These are phyloP conservation scores for Meteorus sp. DNA, from an alignment of 1,140 invertebrate species.

Conservation along the genomic window DNA sequence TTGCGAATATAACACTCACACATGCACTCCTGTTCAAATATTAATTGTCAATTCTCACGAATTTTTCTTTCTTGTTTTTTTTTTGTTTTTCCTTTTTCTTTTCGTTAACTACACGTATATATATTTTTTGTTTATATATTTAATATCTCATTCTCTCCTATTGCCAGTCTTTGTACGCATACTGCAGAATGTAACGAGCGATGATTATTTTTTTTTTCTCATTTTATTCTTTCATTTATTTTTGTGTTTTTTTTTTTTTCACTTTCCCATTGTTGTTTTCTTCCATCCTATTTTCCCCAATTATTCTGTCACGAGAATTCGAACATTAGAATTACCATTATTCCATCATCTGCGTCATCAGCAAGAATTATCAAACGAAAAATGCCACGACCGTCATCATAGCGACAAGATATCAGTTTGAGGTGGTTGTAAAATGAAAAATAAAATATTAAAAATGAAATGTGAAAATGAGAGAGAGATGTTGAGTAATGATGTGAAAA, in stretches of 20 bases:
- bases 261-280: no score
- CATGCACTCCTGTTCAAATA: no score
- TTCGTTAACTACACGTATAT: neutral
- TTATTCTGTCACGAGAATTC: neutral
- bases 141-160: neutral
- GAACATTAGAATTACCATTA: neutral
- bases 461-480: no score
- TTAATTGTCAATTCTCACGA: no score
- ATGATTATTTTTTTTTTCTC: neutral
- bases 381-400: neutral
- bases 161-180: conserved; percentile 22
- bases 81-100: conserved; percentile 1
- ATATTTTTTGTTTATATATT: neutral
- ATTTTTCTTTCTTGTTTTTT: neutral
- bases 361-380: no score
- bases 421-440: neutral
- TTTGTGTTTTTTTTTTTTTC: neutral
- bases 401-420: no score
- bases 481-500: neutral
- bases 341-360: no score
- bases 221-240: neutral
- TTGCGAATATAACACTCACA: no score
- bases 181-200: conserved; percentile 20
- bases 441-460: neutral
- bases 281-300: no score